phyloP scores from a whole-genome alignment of 2,888 invertebrate species.

The Melanotus villosus region DNA sequence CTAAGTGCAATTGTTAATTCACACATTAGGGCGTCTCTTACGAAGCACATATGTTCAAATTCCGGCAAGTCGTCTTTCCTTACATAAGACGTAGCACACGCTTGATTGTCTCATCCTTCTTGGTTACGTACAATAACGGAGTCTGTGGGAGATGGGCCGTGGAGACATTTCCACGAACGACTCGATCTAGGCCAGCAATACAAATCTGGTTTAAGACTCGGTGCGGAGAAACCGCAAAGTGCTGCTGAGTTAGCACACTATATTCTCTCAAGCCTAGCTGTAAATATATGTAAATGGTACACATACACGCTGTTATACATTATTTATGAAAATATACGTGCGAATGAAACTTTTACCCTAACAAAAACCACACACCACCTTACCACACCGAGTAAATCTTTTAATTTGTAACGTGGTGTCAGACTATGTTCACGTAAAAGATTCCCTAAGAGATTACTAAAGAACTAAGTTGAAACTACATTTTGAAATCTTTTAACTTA shows the following conservation, averaged over 20 bases:
- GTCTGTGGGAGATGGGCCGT: constrained; percentile 34
- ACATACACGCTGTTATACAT: constrained; percentile 41
- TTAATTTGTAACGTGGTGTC: background rate
- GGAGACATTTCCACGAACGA: constrained; percentile 39
- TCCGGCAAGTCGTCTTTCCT: constrained; percentile 13
- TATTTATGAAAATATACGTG: constrained; percentile 44
- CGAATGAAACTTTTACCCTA: constrained; percentile 7
- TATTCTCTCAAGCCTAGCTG: constrained; percentile 41
- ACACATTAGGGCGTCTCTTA: constrained; percentile 33
- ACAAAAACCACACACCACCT: background rate
- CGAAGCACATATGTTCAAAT: constrained; percentile 34
- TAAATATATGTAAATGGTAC: constrained; percentile 46
- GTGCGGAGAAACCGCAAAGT: constrained; percentile 43
- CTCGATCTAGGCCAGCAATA: constrained; percentile 41
- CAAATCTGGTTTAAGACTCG: constrained; percentile 47
- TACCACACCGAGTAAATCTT: background rate
- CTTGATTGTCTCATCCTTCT: constrained; percentile 43
- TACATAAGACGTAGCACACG: constrained; percentile 27
- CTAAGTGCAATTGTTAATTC: constrained; percentile 46
- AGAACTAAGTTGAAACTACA: too few relatives aligned
- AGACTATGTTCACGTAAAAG: background rate
- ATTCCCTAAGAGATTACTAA: too few relatives aligned
- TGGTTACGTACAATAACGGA: constrained; percentile 33
- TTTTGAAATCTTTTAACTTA: too few relatives aligned
- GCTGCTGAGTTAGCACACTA: constrained; percentile 42